These are phyloP conservation scores for Solenopsis fugax DNA, from an alignment of 1,140 invertebrate species.

Conservation along the genomic window DNA sequence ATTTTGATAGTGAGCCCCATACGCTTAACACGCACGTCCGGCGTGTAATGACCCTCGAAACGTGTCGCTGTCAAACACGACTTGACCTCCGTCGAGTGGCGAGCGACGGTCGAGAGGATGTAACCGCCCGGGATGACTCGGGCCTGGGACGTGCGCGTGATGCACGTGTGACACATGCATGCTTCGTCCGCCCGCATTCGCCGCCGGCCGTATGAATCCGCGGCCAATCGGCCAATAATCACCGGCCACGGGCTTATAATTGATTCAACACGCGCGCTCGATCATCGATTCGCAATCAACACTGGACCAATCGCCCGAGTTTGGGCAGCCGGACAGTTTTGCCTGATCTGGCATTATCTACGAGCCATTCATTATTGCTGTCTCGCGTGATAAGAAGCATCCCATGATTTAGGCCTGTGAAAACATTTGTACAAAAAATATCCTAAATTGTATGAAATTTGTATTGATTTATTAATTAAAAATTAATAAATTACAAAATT, in stretches of 20 bases:
- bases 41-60: slow-evolving; percentile 68
- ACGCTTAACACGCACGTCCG: slow-evolving; percentile 60
- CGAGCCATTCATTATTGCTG: slow-evolving; percentile 22
- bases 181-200: slow-evolving; percentile 29
- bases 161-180: slow-evolving; percentile 58
- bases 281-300: slow-evolving; percentile 66
- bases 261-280: slow-evolving; percentile 63
- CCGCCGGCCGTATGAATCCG: slow-evolving; percentile 25
- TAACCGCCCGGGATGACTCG: slow-evolving; percentile 33
- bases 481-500: not conserved
- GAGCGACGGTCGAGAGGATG: slow-evolving; percentile 58
- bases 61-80: slow-evolving; percentile 71
- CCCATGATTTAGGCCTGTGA: not conserved
- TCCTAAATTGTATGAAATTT: no score
- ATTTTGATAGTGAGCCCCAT: slow-evolving; percentile 51
- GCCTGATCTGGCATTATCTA: not conserved
- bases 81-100: slow-evolving; percentile 67
- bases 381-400: slow-evolving; percentile 47
- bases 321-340: slow-evolving; percentile 11
- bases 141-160: slow-evolving; percentile 34
- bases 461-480: not conserved
- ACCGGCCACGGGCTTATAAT: slow-evolving; percentile 59
- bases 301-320: slow-evolving; percentile 43
- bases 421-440: not conserved
- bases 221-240: slow-evolving; percentile 37